Base-by-base conservation (phyloP, 2,888 invertebrate species). In the Lasioglossum vierecki region DNA sequence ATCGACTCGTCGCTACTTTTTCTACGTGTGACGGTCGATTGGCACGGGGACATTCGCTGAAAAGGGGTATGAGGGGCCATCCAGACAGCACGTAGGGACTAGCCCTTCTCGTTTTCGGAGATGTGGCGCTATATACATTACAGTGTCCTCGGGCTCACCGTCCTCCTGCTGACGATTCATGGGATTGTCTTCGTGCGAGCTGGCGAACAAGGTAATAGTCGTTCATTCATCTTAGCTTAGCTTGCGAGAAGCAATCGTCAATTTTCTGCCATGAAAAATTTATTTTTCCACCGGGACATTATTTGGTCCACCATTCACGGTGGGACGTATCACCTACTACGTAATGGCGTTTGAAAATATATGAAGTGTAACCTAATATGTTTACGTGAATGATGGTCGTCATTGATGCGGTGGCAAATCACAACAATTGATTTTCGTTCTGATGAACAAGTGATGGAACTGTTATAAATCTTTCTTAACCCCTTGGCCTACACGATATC, bases 131-230 rank as follows among this genome's bases (percentile, higher is more conserved):
- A 90, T 89, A 84, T 88, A 82, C 85, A 80, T 83, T 88, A 85
- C 75, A 87, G 86, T 74, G 85, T 88, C 88, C 80, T 92, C 89
- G 90, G 89, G 91, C 91, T 90, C 87, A 87, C 89, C 90, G 83
- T 92, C 89, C 76, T 92, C 87, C 87, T 93, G 83, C 86, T 93
- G 88, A 88, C 91, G 87, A 91, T 92, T 84, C 89, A 86, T 83
- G 84, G 90, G 89, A 90, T 89, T 87, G 82, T 87, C 82, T 80
- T 89, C 84, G 92, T 90, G 86, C 86, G 90, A 75, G 94, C 93
- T 76, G 93, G 93, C 63, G 91, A 93, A 83, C 92, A 91, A 92
- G 93, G 93, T 93, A 91, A 92, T 26, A n/a, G 35, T 72, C 39
- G 70, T 82, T 71, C 66, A 78, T 68, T n/a, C 15, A 35, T 46